Conservation (phyloP, 2,888 invertebrate species). For the Heliconius sara region DNA sequence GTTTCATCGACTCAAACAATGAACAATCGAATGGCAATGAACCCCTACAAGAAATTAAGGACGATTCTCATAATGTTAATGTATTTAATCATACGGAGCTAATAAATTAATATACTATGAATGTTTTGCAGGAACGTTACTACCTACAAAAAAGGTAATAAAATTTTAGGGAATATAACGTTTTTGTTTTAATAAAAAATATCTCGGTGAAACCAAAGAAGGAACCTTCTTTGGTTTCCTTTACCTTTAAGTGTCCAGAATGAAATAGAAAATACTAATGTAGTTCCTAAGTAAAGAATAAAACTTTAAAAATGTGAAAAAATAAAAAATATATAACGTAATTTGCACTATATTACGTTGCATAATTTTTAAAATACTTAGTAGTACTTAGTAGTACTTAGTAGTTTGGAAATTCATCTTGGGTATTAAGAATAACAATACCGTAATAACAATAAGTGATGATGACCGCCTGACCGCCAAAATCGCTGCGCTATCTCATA, state of each 20-base stretch:
- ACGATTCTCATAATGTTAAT: constrained; percentile 57
- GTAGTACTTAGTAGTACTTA: no score
- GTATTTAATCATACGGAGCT: constrained; percentile 40
- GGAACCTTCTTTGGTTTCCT: no score
- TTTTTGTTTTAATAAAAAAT: no score
- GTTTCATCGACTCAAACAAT: constrained; percentile 57
- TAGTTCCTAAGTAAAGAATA: no score
- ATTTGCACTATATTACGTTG: no score
- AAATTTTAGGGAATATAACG: neutral
- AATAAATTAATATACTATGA: constrained; percentile 53
- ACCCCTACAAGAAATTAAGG: constrained; percentile 56
- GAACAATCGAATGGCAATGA: constrained; percentile 63
- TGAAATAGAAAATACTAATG: no score
- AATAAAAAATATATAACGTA: no score
- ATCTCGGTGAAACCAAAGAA: no score
- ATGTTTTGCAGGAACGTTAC: constrained; percentile 41
- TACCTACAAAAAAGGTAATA: neutral
- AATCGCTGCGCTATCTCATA: neutral
- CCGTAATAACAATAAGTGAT: neutral
- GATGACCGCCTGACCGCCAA: neutral
- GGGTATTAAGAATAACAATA: neutral
- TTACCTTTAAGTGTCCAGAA: no score
- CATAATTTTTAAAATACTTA: no score
- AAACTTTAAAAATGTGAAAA: no score
- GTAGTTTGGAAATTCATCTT: no score